Conservation (phyloP, 2,888 invertebrate genomes). For the Ornithoptera priamus region DNA sequence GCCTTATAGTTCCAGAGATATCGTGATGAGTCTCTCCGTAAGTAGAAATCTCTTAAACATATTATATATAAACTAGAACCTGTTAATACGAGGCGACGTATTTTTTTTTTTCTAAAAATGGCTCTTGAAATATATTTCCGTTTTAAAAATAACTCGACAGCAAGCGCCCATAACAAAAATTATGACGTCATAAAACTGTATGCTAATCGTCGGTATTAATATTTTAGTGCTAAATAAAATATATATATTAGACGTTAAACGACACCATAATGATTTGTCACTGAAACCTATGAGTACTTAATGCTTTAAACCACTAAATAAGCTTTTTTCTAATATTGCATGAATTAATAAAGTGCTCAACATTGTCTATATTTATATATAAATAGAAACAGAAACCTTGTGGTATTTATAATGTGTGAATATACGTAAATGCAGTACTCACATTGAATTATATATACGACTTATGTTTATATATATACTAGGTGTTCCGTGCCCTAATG, state of each 20-base stretch:
- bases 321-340: not conserved
- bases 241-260: conserved; percentile 6
- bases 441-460: no score
- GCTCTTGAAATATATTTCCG: conserved; percentile 3
- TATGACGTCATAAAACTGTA: conserved; percentile 11
- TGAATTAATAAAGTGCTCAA: no score
- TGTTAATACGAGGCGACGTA: not conserved
- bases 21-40: no score
- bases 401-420: no score
- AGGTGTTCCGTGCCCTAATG: no score
- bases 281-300: not conserved
- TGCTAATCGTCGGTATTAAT: conserved; percentile 5
- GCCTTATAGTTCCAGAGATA: no score
- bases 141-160: conserved; percentile 17
- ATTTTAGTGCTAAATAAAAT: conserved; percentile 6
- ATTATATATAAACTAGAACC: no score
- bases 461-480: no score
- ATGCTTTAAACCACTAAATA: not conserved
- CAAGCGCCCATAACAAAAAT: conserved; percentile 9
- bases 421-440: no score
- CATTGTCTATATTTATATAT: no score
- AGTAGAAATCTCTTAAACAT: no score
- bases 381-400: no score
- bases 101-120: not conserved
- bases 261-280: not conserved